Base-by-base conservation (phyloP, 1,140 invertebrate species). In the Paracyclopina nana region DNA sequence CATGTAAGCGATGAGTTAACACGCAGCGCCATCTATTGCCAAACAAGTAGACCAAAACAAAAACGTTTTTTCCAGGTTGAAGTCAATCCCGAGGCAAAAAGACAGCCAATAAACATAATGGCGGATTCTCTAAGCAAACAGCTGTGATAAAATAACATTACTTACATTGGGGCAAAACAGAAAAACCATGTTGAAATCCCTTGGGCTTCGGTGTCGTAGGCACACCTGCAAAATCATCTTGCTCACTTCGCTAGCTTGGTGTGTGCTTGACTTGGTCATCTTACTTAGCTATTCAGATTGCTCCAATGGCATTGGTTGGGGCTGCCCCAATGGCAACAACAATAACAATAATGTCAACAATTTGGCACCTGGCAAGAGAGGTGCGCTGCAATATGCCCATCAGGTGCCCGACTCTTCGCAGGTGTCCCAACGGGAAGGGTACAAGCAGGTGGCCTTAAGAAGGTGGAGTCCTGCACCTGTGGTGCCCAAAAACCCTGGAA, bases 221-320 rank as follows among this genome's bases (percentile, higher is more conserved):
- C 84, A 90, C 65, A 90, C 85, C 50, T 94, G 86, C 66, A 84
- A 87, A 62, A 82, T 96, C 55, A 82, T 97, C 56, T 67, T 95
- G 54, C 69, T 87, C 55, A 95, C 91, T 53, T 95, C 90, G 0
- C 67, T 97, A 50, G 84, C 90, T 31, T 96, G 91, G 91, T 79
- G 95, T 59, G 71, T 95, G 57, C 72, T 96, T 29, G 87, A 90
- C 66, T 83, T 91, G 20, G 74, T 82, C 49, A 68, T 96, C 28
- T 71, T 97, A 41, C 85, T 88, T 66, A 80, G 88, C 65, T 95
- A 87, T 66, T 86, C 85, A 25, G 90, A 95, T 60, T 92, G 68
- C 57, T 59, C 56, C 11, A 53, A 48, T 68, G 70, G 52, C 49
- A 53, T 53, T 48, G 75, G 76, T 49, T 77, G 76, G 69, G 70